These are phyloP conservation scores for Halichondria panicea DNA, from an alignment of 37 sponge, comb jelly and placozoan genomes.

Conservation along the genomic window DNA sequence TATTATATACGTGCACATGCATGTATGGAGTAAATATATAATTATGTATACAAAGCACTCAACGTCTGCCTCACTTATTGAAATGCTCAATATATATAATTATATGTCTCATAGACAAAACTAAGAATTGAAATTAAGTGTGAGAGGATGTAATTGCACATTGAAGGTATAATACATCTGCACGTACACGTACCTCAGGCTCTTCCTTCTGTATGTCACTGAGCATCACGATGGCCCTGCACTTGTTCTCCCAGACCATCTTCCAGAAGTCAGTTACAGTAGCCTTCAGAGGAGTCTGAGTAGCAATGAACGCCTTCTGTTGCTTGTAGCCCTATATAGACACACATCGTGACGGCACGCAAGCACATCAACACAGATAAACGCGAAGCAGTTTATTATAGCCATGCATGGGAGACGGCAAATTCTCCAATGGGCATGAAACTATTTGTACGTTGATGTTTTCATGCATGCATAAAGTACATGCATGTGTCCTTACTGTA, in stretches of 20 bases:
- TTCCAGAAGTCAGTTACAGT: conserved; percentile 72
- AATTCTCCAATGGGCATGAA: too few relatives aligned
- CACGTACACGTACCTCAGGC: too few relatives aligned
- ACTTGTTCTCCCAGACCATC: conserved; percentile 65
- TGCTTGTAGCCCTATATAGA: conserved; percentile 64
- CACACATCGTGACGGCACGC: too few relatives aligned
- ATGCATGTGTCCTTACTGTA: too few relatives aligned
- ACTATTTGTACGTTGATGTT: too few relatives aligned
- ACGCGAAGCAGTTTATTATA: too few relatives aligned
- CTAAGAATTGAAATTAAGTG: too few relatives aligned
- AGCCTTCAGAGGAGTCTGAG: conserved; percentile 41
- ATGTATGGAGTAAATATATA: not conserved
- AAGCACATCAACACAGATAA: too few relatives aligned
- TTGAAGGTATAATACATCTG: too few relatives aligned
- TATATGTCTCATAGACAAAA: not conserved
- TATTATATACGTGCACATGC: not conserved
- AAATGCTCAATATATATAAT: not conserved
- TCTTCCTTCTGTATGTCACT: conserved; percentile 51
- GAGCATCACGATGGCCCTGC: conserved; percentile 51
- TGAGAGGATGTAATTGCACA: not conserved
- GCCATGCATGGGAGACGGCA: too few relatives aligned
- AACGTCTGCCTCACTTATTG: not conserved
- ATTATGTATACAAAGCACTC: not conserved
- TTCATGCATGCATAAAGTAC: too few relatives aligned
- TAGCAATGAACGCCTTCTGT: conserved; percentile 48